Percentiles rank a stretch among this genome's conserved stretches.
phyloP scores from a whole-genome alignment of 2,888 invertebrate genomes.

The Drosophila algonquin region DNA sequence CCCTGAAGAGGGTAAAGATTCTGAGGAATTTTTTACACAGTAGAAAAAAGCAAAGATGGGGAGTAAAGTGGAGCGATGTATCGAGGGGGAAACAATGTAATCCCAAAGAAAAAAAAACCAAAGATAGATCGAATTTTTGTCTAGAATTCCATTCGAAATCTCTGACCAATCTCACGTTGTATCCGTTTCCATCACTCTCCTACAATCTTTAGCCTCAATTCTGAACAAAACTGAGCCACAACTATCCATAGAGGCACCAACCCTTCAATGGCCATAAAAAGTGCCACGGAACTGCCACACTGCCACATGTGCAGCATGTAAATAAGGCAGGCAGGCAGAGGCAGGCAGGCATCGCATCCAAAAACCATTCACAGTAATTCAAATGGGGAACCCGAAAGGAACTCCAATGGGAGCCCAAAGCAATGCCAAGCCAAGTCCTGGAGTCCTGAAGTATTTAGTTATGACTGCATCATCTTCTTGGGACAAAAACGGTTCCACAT shows the following conservation, averaged over 20 bases:
- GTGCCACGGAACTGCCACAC: slow-evolving; percentile 5
- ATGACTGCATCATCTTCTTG: slow-evolving; percentile 40
- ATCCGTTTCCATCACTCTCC: no score
- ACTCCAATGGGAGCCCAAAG: neutral
- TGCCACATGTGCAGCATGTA: slow-evolving; percentile 45
- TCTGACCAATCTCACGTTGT: neutral
- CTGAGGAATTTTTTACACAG: neutral
- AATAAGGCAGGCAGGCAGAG: slow-evolving; percentile 41
- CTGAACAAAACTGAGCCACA: slow-evolving; percentile 12
- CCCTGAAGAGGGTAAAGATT: neutral
- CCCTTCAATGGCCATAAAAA: slow-evolving; percentile 6
- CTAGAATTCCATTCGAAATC: neutral
- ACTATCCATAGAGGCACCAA: slow-evolving; percentile 10
- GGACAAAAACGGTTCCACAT: slow-evolving; percentile 56
- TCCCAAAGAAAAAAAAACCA: fast-evolving
- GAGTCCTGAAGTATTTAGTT: slow-evolving; percentile 64
- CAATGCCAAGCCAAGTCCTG: slow-evolving; percentile 14
- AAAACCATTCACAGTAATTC: slow-evolving; percentile 43
- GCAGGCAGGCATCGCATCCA: slow-evolving; percentile 29
- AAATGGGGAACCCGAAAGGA: slow-evolving; percentile 36
- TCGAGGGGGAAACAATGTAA: neutral
- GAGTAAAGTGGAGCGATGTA: neutral
- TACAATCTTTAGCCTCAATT: neutral
- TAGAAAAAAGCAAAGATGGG: neutral
- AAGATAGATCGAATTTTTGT: neutral